A percentile compares a stretch with the other conserved stretches of the same genome.
Evolutionary conservation across 2,113 vertebrate species (phyloP).

Genomic region (Gasterosteus nipponicus): DNA sequence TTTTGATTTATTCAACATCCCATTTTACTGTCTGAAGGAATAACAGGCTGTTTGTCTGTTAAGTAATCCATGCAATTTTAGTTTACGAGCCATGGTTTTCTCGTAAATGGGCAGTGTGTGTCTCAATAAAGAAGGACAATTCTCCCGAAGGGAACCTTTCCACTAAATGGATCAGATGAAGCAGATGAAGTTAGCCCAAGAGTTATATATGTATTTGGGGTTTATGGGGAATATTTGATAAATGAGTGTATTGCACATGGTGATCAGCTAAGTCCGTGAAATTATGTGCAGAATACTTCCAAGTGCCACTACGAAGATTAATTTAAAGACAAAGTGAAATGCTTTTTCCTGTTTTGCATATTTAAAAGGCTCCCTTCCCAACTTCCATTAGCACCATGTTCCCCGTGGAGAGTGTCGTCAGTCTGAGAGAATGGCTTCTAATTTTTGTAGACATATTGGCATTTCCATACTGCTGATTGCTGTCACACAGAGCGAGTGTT

Average conservation of each 20-base stretch:
- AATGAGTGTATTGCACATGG: background rate
- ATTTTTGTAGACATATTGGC: conserved; percentile 62
- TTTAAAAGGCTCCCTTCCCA: conserved; percentile 50
- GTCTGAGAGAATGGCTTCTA: conserved; percentile 56
- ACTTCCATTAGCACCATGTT: conserved; percentile 59
- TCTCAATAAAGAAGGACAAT: background rate
- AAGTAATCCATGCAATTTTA: background rate
- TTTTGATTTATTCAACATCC: background rate
- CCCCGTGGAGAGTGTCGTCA: conserved; percentile 57
- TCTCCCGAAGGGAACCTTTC: background rate
- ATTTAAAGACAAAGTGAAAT: conserved; percentile 25
- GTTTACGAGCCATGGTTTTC: background rate
- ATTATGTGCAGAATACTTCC: background rate
- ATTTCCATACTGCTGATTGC: conserved; percentile 67
- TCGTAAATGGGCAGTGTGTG: background rate
- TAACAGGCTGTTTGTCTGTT: background rate
- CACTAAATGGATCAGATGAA: background rate
- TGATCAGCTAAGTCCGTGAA: background rate
- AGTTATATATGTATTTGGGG: background rate
- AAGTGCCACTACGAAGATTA: background rate
- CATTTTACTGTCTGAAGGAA: background rate
- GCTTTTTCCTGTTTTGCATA: conserved; percentile 40
- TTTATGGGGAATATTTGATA: background rate
- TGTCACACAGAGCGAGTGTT: conserved; percentile 62
- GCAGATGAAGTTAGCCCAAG: background rate